These are phyloP conservation scores for Limnothrissa miodon DNA, from an alignment of 2,113 vertebrate genomes.

Conservation along the genomic window DNA sequence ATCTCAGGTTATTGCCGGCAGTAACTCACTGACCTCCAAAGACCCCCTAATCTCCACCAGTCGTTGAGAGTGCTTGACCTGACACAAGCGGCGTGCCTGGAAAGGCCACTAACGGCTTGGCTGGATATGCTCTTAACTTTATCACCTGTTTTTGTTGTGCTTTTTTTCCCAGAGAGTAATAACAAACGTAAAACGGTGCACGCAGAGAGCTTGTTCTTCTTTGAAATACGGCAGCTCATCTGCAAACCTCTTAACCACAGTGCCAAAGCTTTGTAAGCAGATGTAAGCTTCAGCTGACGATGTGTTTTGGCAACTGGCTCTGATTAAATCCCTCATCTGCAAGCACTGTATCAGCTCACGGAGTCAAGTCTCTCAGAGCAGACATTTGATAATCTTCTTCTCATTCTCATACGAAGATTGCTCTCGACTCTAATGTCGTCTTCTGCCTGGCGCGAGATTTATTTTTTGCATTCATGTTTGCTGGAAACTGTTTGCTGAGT, in stretches of 20 bases:
- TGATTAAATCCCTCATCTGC: neutral
- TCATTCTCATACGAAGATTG: neutral
- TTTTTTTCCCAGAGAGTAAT: neutral
- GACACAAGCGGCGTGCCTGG: neutral
- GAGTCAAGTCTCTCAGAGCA: neutral
- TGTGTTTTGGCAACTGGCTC: neutral
- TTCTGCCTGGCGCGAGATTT: neutral
- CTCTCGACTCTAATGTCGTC: neutral
- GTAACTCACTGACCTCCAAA: neutral
- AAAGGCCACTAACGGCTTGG: neutral
- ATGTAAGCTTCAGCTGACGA: neutral
- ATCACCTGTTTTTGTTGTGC: neutral
- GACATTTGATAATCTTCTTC: neutral
- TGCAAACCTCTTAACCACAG: neutral
- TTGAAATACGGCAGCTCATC: neutral
- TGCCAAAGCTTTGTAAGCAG: neutral
- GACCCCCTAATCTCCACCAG: neutral
- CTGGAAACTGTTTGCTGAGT: neutral
- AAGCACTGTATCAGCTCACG: neutral
- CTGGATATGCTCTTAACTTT: constrained; percentile 11
- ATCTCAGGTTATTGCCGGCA: neutral
- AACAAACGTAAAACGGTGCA: neutral
- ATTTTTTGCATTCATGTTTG: neutral
- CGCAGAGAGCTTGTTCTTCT: neutral
- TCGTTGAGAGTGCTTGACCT: neutral